Percentiles rank a stretch among this genome's conserved stretches.
Conservation (phyloP, 2,888 invertebrate species). For the Eledone cirrhosa region DNA sequence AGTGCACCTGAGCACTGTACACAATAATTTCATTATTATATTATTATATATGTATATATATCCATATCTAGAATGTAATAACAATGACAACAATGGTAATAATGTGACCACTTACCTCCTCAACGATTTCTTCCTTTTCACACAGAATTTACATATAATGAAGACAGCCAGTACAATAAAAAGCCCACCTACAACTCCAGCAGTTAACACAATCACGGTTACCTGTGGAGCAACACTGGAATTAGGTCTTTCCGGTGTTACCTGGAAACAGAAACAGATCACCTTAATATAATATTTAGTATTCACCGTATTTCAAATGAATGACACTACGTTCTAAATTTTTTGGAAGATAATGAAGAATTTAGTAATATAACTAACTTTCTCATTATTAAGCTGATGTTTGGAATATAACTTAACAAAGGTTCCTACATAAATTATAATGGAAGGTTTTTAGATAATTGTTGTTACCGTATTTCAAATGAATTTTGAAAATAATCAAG, state of each 20-base stretch:
- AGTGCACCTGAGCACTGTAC: no score
- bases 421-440: no score
- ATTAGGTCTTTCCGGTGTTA: conserved; percentile 28
- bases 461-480: no score
- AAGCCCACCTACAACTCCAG: conserved; percentile 67
- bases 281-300: background rate
- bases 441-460: no score
- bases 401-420: no score
- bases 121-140: conserved; percentile 55
- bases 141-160: conserved; percentile 67
- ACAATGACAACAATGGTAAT: no score
- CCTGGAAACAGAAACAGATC: background rate
- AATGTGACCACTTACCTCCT: conserved; percentile 43
- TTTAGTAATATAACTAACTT: no score
- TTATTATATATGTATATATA: no score
- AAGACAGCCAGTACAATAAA: conserved; percentile 66
- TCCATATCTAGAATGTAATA: background rate
- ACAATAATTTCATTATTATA: no score
- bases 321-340: background rate
- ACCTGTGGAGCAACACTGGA: conserved; percentile 49
- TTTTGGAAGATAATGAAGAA: no score
- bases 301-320: background rate
- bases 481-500: no score
- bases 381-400: no score
- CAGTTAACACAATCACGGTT: conserved; percentile 65